Evolutionary conservation across 1,140 invertebrate genomes (phyloP).

Genomic region (Formica selysi): DNA sequence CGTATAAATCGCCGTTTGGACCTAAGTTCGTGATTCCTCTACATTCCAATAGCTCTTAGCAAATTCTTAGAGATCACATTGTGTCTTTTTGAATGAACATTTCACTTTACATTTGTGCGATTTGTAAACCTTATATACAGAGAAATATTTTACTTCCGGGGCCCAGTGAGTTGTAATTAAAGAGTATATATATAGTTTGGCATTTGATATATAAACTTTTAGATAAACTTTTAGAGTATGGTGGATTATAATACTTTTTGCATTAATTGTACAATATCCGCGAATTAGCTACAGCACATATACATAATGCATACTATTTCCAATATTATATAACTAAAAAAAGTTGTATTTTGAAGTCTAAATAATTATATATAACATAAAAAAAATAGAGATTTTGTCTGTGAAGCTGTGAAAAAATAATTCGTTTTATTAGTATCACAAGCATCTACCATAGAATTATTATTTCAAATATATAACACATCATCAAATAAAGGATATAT

Average conservation of each 20-base stretch:
- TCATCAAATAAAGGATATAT: neutral
- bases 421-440: conserved; percentile 15
- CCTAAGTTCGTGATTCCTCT: conserved; percentile 95
- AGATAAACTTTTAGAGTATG: conserved; percentile 6
- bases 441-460: conserved; percentile 3
- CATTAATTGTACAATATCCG: neutral
- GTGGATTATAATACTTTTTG: conserved; percentile 23
- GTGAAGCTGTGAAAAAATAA: neutral
- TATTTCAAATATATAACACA: neutral
- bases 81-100: conserved; percentile 55
- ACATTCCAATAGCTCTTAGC: conserved; percentile 88
- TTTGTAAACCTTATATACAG: conserved; percentile 37
- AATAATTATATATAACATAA: neutral
- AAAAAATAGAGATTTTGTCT: conserved; percentile 26
- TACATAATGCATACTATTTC: conserved; percentile 6
- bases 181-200: conserved; percentile 59
- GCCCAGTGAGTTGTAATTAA: conserved; percentile 3
- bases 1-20: conserved; percentile 95
- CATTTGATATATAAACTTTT: conserved; percentile 62
- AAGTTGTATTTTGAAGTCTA: conserved; percentile 22
- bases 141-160: conserved; percentile 26
- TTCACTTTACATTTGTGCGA: conserved; percentile 33
- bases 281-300: neutral
- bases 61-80: conserved; percentile 61
- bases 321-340: conserved; percentile 8